Base-by-base conservation (phyloP, 2,113 vertebrate species). In the Ramphastos sulfuratus region DNA sequence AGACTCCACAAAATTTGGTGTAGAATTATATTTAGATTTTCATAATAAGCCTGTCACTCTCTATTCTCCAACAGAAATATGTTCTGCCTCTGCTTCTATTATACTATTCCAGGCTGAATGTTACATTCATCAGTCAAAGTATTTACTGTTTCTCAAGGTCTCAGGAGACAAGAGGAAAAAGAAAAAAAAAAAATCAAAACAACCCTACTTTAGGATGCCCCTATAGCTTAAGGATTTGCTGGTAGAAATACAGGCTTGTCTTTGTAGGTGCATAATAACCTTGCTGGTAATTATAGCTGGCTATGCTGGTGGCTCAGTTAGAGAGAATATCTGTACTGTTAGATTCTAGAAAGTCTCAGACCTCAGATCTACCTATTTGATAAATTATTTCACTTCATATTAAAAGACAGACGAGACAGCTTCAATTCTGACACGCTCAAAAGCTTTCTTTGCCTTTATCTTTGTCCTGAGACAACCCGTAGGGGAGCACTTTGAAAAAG, bases 321-420 rank as follows among this genome's bases (percentile, higher is more conserved):
- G 44, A 56, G 48, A 44, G 56, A 54, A 76, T 87, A 88, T 83
- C 19, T 79, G 17, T 82, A 83, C 50, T 61, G 25, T 85, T 77
- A 75, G 65, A 35, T 92, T 94, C 69, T 61, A 67, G 63, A 94
- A 95, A 87, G 61, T 83, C 39, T 92, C 46, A 94, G 93, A 85
- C 78, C 59, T 93, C 76, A 83, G 6, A 95, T 92, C 33, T 66
- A 74, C 11, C 30, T 28, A 28, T 82, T 37, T 80, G 37, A 93
- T 87, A 84, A 93, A 42, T 46, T 55, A 58, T 92, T 94, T 96
- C 83, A 21, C 35, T 96, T 90, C 91, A 75, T 87, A 93, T 91
- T 95, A 92, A 79, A 39, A 86, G 59, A 84, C 17, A 88, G 56
- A 87, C 18, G 24, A 88, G 28, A 71, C 42, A 77, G 56, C 8